phyloP scores from a whole-genome alignment of 2,888 invertebrate genomes.

The Rhagophthalmus giganteus region DNA sequence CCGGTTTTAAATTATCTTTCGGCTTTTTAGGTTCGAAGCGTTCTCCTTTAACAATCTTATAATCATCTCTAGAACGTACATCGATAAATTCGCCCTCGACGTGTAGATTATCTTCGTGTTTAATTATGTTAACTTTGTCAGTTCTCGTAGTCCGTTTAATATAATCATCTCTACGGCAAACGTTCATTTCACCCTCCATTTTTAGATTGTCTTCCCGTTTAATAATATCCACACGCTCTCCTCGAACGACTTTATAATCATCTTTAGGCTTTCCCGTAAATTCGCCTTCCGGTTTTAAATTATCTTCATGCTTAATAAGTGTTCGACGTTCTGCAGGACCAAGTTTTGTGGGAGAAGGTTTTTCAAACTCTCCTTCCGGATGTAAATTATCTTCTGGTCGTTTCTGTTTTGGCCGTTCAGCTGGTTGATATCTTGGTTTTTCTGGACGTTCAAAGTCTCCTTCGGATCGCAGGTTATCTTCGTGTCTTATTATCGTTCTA shows the following conservation, averaged over 20 bases:
- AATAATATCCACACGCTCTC: conserved; percentile 62
- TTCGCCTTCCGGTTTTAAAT: conserved; percentile 61
- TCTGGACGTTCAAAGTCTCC: conserved; percentile 66
- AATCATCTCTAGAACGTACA: conserved; percentile 58
- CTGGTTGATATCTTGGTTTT: conserved; percentile 37
- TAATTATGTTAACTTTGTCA: conserved; percentile 62
- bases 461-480: conserved; percentile 62
- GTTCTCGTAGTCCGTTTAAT: conserved; percentile 19
- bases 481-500: conserved; percentile 60
- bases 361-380: conserved; percentile 67
- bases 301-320: conserved; percentile 57
- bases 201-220: conserved; percentile 59
- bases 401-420: conserved; percentile 61
- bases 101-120: conserved; percentile 59
- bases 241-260: conserved; percentile 57
- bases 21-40: conserved; percentile 54
- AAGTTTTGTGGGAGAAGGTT: conserved; percentile 45
- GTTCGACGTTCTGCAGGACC: conserved; percentile 64
- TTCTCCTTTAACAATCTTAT: conserved; percentile 63
- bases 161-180: conserved; percentile 59
- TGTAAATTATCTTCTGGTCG: conserved; percentile 63
- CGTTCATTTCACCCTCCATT: conserved; percentile 57
- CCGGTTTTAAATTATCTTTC: conserved; percentile 69
- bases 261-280: conserved; percentile 51
- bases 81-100: conserved; percentile 63